phyloP scores from a whole-genome alignment of 2,888 invertebrate species.

The Stratiomys singularior region DNA sequence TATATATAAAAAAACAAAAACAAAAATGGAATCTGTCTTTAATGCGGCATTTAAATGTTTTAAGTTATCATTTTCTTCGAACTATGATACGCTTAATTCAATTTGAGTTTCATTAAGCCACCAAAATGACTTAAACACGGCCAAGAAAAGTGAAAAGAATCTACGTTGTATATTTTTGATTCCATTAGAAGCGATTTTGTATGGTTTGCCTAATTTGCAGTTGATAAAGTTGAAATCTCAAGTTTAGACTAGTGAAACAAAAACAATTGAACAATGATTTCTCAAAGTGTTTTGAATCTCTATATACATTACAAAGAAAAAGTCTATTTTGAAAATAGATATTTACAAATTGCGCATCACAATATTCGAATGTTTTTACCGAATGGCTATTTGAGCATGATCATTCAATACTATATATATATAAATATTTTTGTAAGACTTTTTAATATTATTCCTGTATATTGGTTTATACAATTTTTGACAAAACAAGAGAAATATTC shows the following conservation, averaged over 20 bases:
- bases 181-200: too few species aligned
- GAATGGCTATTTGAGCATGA: background rate
- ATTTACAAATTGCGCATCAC: constrained; percentile 19
- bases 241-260: too few species aligned
- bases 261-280: too few species aligned
- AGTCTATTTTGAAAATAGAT: constrained; percentile 13
- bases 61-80: background rate
- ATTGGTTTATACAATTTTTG: constrained; percentile 18
- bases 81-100: background rate
- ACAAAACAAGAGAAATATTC: constrained; percentile 14
- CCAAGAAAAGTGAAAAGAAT: background rate
- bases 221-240: too few species aligned
- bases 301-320: background rate
- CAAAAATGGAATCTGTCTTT: constrained; percentile 9
- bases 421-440: constrained; percentile 13
- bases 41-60: background rate
- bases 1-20: constrained; percentile 5
- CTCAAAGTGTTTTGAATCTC: too few species aligned
- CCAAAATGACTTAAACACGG: background rate
- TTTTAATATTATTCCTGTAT: constrained; percentile 20
- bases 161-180: constrained; percentile 17
- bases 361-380: constrained; percentile 20
- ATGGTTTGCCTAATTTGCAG: too few species aligned
- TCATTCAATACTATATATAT: constrained; percentile 12
- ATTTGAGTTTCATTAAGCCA: background rate